phyloP scores from a whole-genome alignment of 1,140 invertebrate genomes.

The Cherax destructor region DNA sequence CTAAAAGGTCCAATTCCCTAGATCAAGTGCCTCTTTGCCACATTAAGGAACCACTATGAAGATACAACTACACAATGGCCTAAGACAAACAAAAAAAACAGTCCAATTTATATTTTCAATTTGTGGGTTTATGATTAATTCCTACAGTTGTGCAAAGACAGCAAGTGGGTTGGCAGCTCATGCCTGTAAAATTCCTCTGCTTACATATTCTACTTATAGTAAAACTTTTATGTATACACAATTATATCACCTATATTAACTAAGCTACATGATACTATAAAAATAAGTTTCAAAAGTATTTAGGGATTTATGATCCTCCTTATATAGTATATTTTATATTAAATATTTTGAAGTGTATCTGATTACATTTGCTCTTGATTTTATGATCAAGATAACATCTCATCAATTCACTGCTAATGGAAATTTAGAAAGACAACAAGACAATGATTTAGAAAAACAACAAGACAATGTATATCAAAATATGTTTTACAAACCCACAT shows the following conservation, averaged over 20 bases:
- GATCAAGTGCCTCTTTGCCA: too few relatives aligned
- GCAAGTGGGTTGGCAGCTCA: too few relatives aligned
- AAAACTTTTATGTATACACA: background rate
- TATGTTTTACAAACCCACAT: background rate
- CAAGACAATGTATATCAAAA: background rate
- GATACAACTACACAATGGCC: too few relatives aligned
- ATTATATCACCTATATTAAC: background rate
- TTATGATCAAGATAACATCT: background rate
- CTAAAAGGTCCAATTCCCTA: too few relatives aligned
- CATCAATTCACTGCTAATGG: background rate
- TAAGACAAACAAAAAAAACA: too few relatives aligned
- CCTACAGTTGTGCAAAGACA: too few relatives aligned
- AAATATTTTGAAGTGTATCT: background rate
- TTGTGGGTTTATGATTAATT: too few relatives aligned
- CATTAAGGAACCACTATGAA: too few relatives aligned
- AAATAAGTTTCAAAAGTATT: background rate
- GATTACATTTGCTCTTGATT: background rate
- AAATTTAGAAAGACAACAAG: background rate
- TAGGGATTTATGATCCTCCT: background rate
- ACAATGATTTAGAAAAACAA: background rate
- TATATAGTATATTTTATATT: background rate
- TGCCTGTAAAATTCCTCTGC: too few relatives aligned
- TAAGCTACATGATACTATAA: background rate
- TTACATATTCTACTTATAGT: background rate
- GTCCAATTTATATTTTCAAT: too few relatives aligned